Evolutionary conservation across 2,888 invertebrate genomes (phyloP), one percentile per base, ranked within the genome.

Genomic region (Hemistola chrysoprasaria): DNA sequence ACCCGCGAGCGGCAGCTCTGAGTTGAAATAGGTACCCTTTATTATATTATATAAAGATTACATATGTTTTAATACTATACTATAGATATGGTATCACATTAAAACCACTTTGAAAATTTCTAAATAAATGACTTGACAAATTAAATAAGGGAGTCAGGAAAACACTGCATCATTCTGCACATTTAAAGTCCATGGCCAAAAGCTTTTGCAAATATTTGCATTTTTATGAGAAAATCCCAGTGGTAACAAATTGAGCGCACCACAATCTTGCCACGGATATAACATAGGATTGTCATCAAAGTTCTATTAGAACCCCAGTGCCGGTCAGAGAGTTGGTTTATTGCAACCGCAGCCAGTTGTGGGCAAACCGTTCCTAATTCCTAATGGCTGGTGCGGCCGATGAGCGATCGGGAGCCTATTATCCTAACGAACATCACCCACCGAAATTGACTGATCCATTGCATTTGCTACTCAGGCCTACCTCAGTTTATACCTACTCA

Each of bases 1-100:
- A 34, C 90, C 90, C 34, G 85, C 78, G 48, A 90, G 90, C 5
- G 94, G 94, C 51, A 93, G 68, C 68, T 93, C 94, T 94, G 88
- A 2, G 38, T 40, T n/a, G n/a, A n/a, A n/a, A n/a, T n/a, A n/a
- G n/a, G n/a, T n/a, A n/a, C n/a, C n/a, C n/a, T n/a, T n/a, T n/a
- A n/a, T n/a, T n/a, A n/a, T n/a, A n/a, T n/a, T n/a, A n/a, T n/a
- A n/a, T n/a, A n/a, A n/a, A 16, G 16, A 16, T 3, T 16, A 16
- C 16, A 16, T 3, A 16, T 4, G 4, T 3, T 16, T 16, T 16
- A 4, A 16, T 16, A 38, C 34, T 31, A 40, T 40, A 28, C 9
- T 16, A n/a, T n/a, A n/a, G n/a, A n/a, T n/a, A n/a, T n/a, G n/a
- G n/a, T n/a, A n/a, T n/a, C n/a, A n/a, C n/a, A n/a, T n/a, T n/a